Evolutionary conservation across 2,113 vertebrate genomes (phyloP).

Genomic region (Pelecanoides urinatrix): DNA sequence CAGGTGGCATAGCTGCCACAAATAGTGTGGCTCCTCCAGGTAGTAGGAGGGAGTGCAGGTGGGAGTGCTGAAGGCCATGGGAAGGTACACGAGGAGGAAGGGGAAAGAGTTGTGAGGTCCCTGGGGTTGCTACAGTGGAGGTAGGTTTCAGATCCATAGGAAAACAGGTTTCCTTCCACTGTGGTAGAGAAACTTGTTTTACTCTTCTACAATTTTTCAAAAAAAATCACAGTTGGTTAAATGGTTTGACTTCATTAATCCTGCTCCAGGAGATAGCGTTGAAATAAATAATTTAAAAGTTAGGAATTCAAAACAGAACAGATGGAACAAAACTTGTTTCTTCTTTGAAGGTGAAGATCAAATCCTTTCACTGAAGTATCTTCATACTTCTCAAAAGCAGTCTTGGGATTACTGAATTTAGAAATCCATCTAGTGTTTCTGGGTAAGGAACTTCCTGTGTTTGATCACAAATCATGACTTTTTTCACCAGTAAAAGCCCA

Average conservation of each 20-base stretch:
- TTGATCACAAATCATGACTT: background rate
- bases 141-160: background rate
- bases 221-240: background rate
- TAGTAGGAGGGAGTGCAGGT: background rate
- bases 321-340: background rate
- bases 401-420: background rate
- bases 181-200: background rate
- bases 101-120: background rate
- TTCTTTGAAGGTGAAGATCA: background rate
- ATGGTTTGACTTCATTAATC: background rate
- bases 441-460: background rate
- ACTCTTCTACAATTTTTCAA: background rate
- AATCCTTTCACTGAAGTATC: background rate
- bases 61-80: background rate
- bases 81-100: background rate
- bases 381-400: background rate
- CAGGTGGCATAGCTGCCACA: background rate
- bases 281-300: background rate
- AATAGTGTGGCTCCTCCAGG: background rate
- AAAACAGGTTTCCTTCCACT: background rate
- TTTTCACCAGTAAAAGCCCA: background rate
- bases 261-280: background rate
- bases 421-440: background rate
- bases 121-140: background rate
- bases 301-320: background rate